Evolutionary conservation across 2,113 vertebrate genomes (phyloP).

Genomic region (Chelonoidis abingdonii): DNA sequence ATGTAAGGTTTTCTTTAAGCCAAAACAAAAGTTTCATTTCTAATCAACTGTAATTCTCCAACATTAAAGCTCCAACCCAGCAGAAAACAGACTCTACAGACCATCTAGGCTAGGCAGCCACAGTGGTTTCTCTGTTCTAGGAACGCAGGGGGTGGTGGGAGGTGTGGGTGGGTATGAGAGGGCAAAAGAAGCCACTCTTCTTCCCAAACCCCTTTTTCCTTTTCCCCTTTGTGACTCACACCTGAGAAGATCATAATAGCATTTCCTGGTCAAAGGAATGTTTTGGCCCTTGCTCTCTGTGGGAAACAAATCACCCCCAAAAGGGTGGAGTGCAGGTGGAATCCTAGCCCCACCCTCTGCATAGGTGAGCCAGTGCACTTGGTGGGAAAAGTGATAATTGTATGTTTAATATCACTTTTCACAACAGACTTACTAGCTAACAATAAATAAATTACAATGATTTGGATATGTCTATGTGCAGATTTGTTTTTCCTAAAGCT

Average conservation of each 20-base stretch:
- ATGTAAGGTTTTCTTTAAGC: neutral
- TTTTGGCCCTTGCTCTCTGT: neutral
- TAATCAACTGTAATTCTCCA: neutral
- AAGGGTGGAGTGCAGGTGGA: neutral
- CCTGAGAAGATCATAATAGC: neutral
- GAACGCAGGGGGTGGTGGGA: neutral
- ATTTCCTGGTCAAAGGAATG: neutral
- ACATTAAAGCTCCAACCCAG: neutral
- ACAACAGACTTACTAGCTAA: no score
- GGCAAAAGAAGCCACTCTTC: neutral
- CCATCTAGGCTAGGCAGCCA: neutral
- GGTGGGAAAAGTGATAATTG: neutral
- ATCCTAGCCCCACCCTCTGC: neutral
- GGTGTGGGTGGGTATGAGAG: neutral
- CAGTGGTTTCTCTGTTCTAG: neutral
- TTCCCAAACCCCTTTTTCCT: neutral
- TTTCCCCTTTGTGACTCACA: neutral
- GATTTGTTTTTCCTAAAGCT: no score
- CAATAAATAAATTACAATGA: no score
- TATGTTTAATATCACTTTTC: no score
- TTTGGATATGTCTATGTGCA: no score
- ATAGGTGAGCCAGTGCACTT: neutral
- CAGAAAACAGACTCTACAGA: neutral
- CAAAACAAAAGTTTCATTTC: accelerated
- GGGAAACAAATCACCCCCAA: neutral